These are phyloP conservation scores for Crotalus adamanteus DNA, from an alignment of 2,797 vertebrate species.

Conservation along the genomic window DNA sequence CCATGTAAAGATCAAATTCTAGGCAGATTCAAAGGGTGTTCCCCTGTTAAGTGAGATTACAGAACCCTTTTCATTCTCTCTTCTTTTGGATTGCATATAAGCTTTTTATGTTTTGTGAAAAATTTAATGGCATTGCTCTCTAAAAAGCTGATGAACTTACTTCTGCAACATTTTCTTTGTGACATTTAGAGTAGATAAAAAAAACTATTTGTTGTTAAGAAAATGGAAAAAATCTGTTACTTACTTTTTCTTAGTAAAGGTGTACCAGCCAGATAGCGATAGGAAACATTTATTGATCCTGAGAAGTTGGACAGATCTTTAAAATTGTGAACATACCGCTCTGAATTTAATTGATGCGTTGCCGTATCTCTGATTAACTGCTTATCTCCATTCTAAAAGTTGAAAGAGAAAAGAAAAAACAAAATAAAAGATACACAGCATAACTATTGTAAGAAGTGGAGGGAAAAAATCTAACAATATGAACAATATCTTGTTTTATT, in stretches of 20 bases:
- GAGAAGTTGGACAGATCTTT: constrained; percentile 96
- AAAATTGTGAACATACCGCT: constrained; percentile 89
- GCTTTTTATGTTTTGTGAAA: background rate
- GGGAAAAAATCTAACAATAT: background rate
- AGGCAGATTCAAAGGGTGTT: background rate
- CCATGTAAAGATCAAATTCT: background rate
- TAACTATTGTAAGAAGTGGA: background rate
- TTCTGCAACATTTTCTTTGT: background rate
- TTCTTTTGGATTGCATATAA: background rate
- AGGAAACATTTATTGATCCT: constrained; percentile 94
- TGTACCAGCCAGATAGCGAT: constrained; percentile 91
- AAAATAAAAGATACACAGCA: constrained; percentile 12
- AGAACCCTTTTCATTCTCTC: background rate
- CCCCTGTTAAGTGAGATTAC: background rate
- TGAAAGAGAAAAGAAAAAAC: constrained; percentile 52
- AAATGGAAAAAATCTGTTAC: constrained; percentile 61
- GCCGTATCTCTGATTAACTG: constrained; percentile 87
- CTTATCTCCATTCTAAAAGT: constrained; percentile 88
- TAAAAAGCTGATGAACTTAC: background rate
- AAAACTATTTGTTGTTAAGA: constrained; percentile 22
- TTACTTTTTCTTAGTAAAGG: constrained; percentile 93
- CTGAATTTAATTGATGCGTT: constrained; percentile 87
- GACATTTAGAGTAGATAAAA: constrained; percentile 13
- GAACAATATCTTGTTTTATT: background rate
- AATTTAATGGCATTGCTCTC: background rate